These are phyloP conservation scores for Calephelis virginiensis DNA, from an alignment of 1,140 invertebrate genomes.

Conservation along the genomic window DNA sequence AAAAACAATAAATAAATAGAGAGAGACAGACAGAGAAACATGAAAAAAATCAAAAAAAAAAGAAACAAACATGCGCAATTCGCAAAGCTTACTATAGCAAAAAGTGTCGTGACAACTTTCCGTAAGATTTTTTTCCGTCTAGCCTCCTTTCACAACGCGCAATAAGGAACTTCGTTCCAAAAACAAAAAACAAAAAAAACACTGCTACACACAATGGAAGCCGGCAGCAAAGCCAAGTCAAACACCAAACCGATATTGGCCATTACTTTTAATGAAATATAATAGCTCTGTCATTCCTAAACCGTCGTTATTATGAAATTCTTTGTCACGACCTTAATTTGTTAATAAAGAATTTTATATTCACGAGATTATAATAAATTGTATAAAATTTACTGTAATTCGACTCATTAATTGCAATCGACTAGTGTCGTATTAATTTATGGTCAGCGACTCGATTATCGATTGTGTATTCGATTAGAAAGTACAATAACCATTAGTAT, in stretches of 20 bases:
- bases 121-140: too few relatives aligned
- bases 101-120: too few relatives aligned
- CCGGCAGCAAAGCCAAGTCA: background rate
- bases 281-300: constrained; percentile 8
- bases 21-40: too few relatives aligned
- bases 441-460: constrained; percentile 6
- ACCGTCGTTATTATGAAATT: constrained; percentile 4
- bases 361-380: constrained; percentile 11
- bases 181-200: too few relatives aligned
- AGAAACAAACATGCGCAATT: too few relatives aligned
- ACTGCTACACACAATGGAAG: too few relatives aligned
- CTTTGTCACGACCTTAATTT: constrained; percentile 11
- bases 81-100: too few relatives aligned
- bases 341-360: constrained; percentile 11
- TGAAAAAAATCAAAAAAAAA: too few relatives aligned
- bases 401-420: constrained; percentile 45
- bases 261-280: constrained; percentile 11
- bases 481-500: constrained; percentile 4
- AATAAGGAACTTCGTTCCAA: too few relatives aligned
- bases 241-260: background rate
- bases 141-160: too few relatives aligned
- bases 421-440: constrained; percentile 20
- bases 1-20: too few relatives aligned
- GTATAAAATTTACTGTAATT: constrained; percentile 37
- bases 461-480: constrained; percentile 8